phyloP scores from a whole-genome alignment of 2,113 vertebrate species.

The Diphyllodes magnificus region DNA sequence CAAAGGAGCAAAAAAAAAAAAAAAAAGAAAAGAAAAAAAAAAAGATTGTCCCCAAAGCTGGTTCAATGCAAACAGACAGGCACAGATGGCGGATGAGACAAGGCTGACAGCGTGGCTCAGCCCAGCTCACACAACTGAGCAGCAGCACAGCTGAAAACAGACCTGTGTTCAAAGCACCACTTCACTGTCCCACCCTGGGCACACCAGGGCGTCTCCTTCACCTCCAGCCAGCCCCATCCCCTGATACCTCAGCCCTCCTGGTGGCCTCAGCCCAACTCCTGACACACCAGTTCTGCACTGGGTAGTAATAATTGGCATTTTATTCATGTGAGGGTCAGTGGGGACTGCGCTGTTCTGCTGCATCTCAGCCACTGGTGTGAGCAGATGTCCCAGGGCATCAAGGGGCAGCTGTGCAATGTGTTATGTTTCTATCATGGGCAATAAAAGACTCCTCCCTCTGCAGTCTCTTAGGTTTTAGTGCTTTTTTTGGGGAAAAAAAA shows the following conservation, averaged over 20 bases:
- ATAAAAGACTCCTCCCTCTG: background rate
- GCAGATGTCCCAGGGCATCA: background rate
- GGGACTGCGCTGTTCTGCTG: background rate
- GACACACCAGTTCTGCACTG: background rate
- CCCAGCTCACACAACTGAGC: background rate
- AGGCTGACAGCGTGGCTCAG: background rate
- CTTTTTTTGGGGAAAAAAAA: no score
- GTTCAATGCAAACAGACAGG: background rate
- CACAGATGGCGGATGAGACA: background rate
- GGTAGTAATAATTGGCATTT: background rate
- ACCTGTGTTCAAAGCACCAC: rapidly evolving
- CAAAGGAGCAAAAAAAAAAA: background rate
- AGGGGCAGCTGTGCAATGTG: background rate
- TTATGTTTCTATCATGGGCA: background rate
- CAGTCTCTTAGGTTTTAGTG: background rate
- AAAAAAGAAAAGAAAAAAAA: background rate
- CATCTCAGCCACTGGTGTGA: background rate
- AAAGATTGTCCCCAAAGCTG: background rate
- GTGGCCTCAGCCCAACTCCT: background rate
- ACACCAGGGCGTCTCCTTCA: background rate
- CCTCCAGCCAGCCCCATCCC: background rate
- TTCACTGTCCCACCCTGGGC: background rate
- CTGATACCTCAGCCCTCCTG: background rate
- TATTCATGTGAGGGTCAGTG: no score
- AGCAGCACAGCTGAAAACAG: background rate